phyloP scores from a whole-genome alignment of 1,140 invertebrate genomes.

The Pararge aegeria region DNA sequence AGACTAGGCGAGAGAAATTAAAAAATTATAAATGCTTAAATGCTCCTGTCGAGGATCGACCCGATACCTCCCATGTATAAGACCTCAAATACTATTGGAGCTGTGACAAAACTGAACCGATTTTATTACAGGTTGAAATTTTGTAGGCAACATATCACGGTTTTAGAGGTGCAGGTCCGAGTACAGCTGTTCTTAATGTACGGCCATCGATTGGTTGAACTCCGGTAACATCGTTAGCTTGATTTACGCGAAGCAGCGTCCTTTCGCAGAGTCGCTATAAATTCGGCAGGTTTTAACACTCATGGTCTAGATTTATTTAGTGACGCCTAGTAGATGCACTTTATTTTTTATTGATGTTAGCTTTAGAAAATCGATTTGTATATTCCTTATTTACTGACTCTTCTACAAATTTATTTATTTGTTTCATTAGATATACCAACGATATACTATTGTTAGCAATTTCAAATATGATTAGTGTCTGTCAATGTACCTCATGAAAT shows the following conservation, averaged over 20 bases:
- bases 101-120: not conserved
- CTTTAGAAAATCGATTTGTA: too few species aligned
- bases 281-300: not conserved
- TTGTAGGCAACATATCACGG: not conserved
- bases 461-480: too few species aligned
- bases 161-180: not conserved
- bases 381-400: too few species aligned
- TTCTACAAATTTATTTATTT: too few species aligned
- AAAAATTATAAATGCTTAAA: too few species aligned
- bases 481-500: too few species aligned
- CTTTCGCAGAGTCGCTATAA: not conserved
- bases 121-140: not conserved
- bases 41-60: too few species aligned
- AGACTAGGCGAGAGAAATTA: too few species aligned
- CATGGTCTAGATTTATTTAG: not conserved
- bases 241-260: not conserved
- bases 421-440: too few species aligned
- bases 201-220: not conserved
- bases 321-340: not conserved
- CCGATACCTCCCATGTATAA: too few species aligned
- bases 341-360: not conserved
- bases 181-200: slow-evolving; percentile 2
- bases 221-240: not conserved
- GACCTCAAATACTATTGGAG: not conserved
- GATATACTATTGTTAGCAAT: too few species aligned